Percentiles rank a stretch among this genome's conserved stretches.
Evolutionary conservation across 2,113 vertebrate genomes (phyloP).

Genomic region (Percina caprodes): DNA sequence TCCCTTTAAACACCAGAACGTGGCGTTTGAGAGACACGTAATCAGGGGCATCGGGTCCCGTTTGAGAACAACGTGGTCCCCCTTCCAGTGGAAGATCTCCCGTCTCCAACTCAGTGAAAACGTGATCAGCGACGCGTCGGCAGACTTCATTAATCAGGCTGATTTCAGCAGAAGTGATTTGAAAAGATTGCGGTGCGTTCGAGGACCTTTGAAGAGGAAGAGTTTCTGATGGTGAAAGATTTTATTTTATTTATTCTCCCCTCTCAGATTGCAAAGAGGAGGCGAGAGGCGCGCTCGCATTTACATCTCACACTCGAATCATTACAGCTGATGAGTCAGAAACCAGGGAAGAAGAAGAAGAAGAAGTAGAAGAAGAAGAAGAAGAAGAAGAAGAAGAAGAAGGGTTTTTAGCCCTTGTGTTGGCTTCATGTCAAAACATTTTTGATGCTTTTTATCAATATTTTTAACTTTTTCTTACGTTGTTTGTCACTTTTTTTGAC

Average conservation of each 20-base stretch:
- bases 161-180: slow-evolving; percentile 58
- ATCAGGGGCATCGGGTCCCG: too few species aligned
- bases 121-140: slow-evolving; percentile 9
- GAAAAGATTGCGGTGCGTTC: slow-evolving; percentile 35
- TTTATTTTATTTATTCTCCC: background rate
- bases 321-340: background rate
- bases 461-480: too few species aligned
- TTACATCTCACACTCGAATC: slow-evolving; percentile 55
- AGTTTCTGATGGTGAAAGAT: slow-evolving; percentile 47
- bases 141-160: slow-evolving; percentile 53
- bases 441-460: too few species aligned
- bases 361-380: too few species aligned
- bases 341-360: background rate
- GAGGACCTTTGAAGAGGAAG: slow-evolving; percentile 48
- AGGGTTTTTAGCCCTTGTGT: too few species aligned
- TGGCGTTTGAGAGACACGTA: too few species aligned
- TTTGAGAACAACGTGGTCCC: too few species aligned
- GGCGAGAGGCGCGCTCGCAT: slow-evolving; percentile 13
- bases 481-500: too few species aligned
- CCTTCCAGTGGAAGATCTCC: background rate
- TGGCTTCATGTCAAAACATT: too few species aligned
- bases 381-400: background rate
- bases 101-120: background rate
- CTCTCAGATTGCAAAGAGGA: slow-evolving; percentile 16
- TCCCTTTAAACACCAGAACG: too few species aligned